Base-by-base conservation (phyloP, 2,888 invertebrate genomes). In the Drosophila pseudotakahashii region DNA sequence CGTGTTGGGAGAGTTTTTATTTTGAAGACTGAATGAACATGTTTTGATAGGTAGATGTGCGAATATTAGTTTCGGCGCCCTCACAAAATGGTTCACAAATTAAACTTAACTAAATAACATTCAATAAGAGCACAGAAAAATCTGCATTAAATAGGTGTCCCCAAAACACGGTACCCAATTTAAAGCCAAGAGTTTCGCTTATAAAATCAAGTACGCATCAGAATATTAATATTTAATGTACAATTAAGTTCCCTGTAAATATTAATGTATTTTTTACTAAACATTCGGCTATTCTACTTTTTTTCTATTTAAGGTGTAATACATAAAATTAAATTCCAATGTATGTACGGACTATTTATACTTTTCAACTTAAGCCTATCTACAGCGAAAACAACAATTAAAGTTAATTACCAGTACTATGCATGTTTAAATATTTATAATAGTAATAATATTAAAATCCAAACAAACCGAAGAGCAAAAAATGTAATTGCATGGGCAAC, bases 361-460 rank as follows among this genome's bases (percentile, higher is more conserved):
- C 74, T 68, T 68, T 75, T 60, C 50, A 60, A 68, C 63, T 72
- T 86, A 81, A 82, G 86, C 69, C 60, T 51, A 63, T 67, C 32
- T 76, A 63, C 59, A 53, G 60, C 55, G 54, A 37, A 81, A 57
- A 63, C 50, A 63, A 64, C 60, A 75, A 84, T 75, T 76, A 66
- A 77, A 74, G 67, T 77, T 76, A 75, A 84, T 81, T 78, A 76
- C 75, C 71, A 68, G 50, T 76, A 79, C 70, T 73, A 68, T 83
- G 84, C 81, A 84, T 83, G 77, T 76, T 84, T 88, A 79, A 67
- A 84, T 87, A 84, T 75, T 83, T 86, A 81, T 74, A 81, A 75
- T 74, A 80, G 78, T 78, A 82, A 74, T 78, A 71, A 69, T 53
- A 45, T 66, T 57, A 53, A 73, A 44, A 61, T 41, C 34, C 45